Conservation (phyloP, 2,113 vertebrate species). For the Mustelus asterias region DNA sequence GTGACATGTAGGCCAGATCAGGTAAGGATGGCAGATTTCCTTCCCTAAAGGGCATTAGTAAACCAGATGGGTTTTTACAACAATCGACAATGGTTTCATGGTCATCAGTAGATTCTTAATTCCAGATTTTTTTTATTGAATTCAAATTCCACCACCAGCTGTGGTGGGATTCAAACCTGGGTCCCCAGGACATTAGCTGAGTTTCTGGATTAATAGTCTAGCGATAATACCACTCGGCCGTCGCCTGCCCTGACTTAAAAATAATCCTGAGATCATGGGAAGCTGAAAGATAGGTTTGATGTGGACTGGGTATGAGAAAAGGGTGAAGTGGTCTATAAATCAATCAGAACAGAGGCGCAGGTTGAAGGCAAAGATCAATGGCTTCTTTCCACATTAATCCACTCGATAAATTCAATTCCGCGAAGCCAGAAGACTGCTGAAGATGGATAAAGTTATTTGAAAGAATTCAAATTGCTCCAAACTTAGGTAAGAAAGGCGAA, state of each 20-base stretch:
- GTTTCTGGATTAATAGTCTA: no score
- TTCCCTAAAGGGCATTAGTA: no score
- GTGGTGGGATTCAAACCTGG: no score
- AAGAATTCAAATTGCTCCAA: background rate
- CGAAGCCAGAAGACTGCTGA: background rate
- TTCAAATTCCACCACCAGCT: no score
- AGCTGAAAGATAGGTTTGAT: background rate
- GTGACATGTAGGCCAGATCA: no score
- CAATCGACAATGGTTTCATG: no score
- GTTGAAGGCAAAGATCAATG: background rate
- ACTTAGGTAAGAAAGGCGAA: background rate
- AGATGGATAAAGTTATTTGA: conserved; percentile 21
- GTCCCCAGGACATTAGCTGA: no score
- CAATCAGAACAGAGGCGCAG: background rate
- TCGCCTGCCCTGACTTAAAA: background rate
- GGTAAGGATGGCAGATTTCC: no score
- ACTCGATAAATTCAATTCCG: background rate
- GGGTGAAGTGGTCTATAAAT: background rate
- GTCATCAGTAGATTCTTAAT: no score
- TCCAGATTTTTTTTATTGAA: no score
- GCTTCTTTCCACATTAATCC: background rate
- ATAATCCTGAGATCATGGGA: background rate
- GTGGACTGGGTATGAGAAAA: background rate
- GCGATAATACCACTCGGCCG: no score
- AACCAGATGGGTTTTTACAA: no score